Evolutionary conservation across 2,797 vertebrate genomes (phyloP).

Genomic region (Geotrypetes seraphini): DNA sequence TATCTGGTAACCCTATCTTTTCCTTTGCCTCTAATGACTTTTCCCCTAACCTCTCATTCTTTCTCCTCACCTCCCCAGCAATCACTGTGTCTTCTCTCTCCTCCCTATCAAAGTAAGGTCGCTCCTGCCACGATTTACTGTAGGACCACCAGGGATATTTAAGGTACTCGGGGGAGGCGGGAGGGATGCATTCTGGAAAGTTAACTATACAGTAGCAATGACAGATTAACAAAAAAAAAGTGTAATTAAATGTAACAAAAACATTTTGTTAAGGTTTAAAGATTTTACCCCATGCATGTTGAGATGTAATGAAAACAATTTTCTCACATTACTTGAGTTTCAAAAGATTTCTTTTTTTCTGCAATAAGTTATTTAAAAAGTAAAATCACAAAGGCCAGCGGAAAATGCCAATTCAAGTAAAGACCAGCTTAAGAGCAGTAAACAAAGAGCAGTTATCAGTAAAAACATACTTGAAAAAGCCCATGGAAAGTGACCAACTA

Average conservation of each 20-base stretch:
- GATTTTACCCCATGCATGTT: not conserved
- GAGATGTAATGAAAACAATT: not conserved
- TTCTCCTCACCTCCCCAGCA: too few relatives aligned
- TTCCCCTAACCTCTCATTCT: too few relatives aligned
- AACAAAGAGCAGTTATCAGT: conserved; percentile 30
- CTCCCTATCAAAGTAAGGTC: too few relatives aligned
- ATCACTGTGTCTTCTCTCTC: too few relatives aligned
- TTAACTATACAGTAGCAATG: not conserved
- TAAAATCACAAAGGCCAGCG: conserved; percentile 10
- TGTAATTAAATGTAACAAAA: not conserved
- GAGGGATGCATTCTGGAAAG: too few relatives aligned
- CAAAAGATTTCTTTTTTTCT: conserved; percentile 3
- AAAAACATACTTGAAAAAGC: conserved; percentile 26
- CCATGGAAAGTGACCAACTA: conserved; percentile 27
- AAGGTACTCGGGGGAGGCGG: too few relatives aligned
- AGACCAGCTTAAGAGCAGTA: conserved; percentile 30
- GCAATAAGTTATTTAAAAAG: conserved; percentile 19
- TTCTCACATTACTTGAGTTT: too few relatives aligned
- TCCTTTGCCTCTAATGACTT: too few relatives aligned
- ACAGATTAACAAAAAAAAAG: not conserved
- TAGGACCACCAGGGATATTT: too few relatives aligned
- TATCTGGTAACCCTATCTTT: too few relatives aligned
- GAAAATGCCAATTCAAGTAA: conserved; percentile 23
- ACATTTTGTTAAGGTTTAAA: not conserved
- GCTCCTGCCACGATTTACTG: too few relatives aligned